Evolutionary conservation across 2,888 invertebrate species (phyloP).

Genomic region (Stictocephala bisonia): DNA sequence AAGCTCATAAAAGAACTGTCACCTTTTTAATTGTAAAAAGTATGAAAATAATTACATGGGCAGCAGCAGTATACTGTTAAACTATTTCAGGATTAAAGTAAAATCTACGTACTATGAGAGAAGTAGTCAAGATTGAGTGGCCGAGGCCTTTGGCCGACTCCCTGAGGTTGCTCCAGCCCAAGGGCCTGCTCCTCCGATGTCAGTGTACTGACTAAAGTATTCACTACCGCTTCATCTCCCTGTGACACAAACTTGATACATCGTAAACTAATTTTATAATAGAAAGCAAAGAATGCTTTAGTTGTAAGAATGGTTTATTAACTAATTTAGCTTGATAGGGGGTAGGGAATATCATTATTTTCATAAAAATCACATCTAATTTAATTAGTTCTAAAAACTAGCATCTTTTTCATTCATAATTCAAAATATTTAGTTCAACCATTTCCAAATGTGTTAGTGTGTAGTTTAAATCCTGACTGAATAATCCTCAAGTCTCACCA

Average conservation of each 20-base stretch:
- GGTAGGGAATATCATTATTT: not conserved
- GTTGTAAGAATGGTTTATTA: not conserved
- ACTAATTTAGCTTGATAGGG: not conserved
- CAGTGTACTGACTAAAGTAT: constrained; percentile 74
- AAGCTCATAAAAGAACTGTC: no score
- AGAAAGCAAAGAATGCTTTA: not conserved
- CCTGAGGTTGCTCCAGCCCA: constrained; percentile 76
- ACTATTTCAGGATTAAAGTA: no score
- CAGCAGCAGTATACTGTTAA: no score
- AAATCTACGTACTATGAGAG: constrained; percentile 11
- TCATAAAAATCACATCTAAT: not conserved
- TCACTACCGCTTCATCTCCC: constrained; percentile 75
- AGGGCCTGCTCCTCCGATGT: constrained; percentile 78
- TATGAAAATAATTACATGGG: no score
- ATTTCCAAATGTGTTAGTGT: no score
- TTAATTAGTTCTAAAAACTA: no score
- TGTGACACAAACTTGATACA: constrained; percentile 43
- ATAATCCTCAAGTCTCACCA: no score
- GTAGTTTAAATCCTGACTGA: no score
- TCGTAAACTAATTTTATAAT: not conserved
- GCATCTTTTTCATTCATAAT: no score
- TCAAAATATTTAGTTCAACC: no score
- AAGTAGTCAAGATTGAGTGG: constrained; percentile 46
- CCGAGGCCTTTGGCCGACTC: constrained; percentile 78
- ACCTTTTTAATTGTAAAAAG: no score